Conservation (phyloP, 1,140 invertebrate species). For the Cyphomyrmex costatus region DNA sequence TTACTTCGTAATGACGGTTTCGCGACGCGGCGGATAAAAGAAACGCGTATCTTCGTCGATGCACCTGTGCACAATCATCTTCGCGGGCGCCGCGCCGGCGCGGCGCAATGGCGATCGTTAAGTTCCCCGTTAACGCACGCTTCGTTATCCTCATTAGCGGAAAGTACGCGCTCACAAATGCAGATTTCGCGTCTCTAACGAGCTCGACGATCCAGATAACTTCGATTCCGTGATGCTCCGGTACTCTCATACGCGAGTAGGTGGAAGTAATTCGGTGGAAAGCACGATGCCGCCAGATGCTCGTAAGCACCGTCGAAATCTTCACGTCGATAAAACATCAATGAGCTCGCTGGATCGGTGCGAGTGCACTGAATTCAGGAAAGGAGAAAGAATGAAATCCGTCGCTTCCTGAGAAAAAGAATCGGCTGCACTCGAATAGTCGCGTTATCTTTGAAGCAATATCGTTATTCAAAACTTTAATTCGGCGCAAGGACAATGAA, state of each 20-base stretch:
- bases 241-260: neutral
- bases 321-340: neutral
- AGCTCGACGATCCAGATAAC: constrained; percentile 53
- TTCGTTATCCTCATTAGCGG: constrained; percentile 69
- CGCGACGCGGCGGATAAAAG: constrained; percentile 7
- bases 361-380: neutral
- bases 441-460: neutral
- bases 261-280: constrained; percentile 32
- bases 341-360: neutral
- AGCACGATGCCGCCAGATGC: constrained; percentile 30
- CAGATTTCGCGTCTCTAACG: constrained; percentile 52
- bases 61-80: constrained; percentile 43
- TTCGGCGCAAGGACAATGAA: neutral
- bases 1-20: neutral
- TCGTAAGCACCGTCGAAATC: neutral
- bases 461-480: neutral
- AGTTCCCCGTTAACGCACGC: constrained; percentile 70
- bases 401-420: neutral
- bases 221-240: constrained; percentile 51
- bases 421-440: neutral
- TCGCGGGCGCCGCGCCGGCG: constrained; percentile 35
- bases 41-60: neutral
- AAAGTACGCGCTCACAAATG: constrained; percentile 46
- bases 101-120: constrained; percentile 53
- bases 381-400: neutral